A percentile compares a stretch with the other conserved stretches of the same genome.
Conservation (phyloP, 1,140 invertebrate genomes). For the Pectinophora gossypiella region DNA sequence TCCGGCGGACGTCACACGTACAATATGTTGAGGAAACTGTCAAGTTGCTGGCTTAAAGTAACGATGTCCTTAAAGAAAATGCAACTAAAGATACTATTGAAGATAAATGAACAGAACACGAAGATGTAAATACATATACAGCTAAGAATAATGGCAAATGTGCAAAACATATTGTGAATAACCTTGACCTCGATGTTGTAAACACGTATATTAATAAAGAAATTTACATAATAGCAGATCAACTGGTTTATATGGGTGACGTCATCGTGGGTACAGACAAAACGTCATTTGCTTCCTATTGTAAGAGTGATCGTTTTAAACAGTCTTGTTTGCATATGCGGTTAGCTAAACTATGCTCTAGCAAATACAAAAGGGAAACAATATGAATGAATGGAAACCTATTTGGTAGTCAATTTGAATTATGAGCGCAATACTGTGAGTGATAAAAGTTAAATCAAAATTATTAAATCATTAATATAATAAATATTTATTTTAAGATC, state of each 20-base stretch:
- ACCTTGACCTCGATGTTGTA: conserved; percentile 31
- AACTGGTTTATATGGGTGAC: conserved; percentile 12
- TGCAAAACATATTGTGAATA: conserved; percentile 18
- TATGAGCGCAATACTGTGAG: no score
- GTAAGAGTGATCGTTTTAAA: no score
- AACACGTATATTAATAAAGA: conserved; percentile 14
- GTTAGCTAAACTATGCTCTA: no score
- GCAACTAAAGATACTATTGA: not conserved
- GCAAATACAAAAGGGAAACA: no score
- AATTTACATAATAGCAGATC: conserved; percentile 24
- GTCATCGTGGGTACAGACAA: not conserved
- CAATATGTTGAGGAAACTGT: conserved; percentile 10
- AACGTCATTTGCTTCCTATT: not conserved
- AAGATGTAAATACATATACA: not conserved
- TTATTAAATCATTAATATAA: no score
- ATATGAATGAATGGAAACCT: no score
- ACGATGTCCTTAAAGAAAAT: not conserved
- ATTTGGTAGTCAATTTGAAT: no score
- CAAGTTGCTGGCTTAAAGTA: not conserved
- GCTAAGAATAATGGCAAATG: not conserved
- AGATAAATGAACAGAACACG: not conserved
- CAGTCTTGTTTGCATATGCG: no score
- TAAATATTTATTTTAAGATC: no score
- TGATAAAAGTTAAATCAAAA: no score
- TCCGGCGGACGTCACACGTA: conserved; percentile 43